Evolutionary conservation across 2,888 invertebrate species (phyloP), one percentile per base, ranked within the genome.

Genomic region (Allygus modestus): DNA sequence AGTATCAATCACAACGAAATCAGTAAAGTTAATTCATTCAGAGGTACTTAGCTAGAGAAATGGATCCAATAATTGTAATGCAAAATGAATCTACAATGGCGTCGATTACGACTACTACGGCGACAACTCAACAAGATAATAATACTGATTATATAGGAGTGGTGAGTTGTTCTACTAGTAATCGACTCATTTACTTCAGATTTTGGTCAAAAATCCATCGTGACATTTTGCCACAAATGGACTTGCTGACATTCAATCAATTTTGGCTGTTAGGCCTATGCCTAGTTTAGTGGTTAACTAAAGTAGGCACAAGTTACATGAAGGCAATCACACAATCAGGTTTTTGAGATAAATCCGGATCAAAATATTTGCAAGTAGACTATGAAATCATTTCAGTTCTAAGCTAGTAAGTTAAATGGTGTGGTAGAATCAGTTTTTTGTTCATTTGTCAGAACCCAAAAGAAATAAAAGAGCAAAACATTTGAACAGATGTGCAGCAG

Each of bases 91-190:
- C 31, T 5, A 31, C 28, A 20, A 65, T 65, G 65, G 65, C 65
- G 28, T 4, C 28, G 15, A 17, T 28, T 31, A 28, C 65, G 12
- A 65, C 65, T 31, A 15, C 28, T 11, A n/a, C n/a, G n/a, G n/a
- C n/a, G n/a, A 65, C 65, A 17, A 31, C 65, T 11, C 58, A 58
- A 65, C 65, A 65, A 65, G 28, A 65, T 4, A 65, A 65, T 23
- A 58, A 58, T 20, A 28, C 26, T 17, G 65, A 65, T 31, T 65
- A 65, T 20, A 65, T 65, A 28, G 65, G 65, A 65, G 65, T 65
- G 28, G 65, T 65, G 28, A 65, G 65, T 65, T 7, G 2, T 23
- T 58, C 46, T 15, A 46, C 15, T 46, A 9, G 46, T 46, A 46
- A 46, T 17, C 2, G 9, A 46, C 37, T 37, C 9, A 37, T 37